phyloP scores from a whole-genome alignment of 2,113 vertebrate genomes.

The Neoarius graeffei region DNA sequence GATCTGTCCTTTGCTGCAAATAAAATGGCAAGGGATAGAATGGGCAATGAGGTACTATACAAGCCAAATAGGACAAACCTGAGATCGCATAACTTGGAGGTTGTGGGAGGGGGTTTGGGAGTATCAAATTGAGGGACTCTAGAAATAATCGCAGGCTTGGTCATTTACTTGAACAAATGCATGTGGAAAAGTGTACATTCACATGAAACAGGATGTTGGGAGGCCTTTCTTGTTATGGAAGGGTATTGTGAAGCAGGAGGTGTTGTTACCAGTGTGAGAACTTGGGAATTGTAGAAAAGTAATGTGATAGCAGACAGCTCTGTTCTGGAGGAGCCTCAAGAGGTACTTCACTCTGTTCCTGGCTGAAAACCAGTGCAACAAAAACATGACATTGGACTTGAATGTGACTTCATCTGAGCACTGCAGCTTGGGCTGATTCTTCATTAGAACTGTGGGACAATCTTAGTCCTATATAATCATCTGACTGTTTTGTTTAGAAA shows the following conservation, averaged over 20 bases:
- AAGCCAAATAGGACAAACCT: conserved; percentile 29
- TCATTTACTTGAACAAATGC: conserved; percentile 12
- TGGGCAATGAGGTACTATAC: conserved; percentile 26
- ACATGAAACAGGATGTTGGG: not conserved
- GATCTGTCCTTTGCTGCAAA: conserved; percentile 25
- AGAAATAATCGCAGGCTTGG: not conserved
- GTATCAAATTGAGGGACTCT: not conserved
- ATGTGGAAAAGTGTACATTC: conserved; percentile 3
- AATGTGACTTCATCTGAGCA: not conserved
- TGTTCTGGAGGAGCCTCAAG: conserved; percentile 25
- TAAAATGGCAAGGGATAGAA: conserved; percentile 34
- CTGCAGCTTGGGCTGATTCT: not conserved
- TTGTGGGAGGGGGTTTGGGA: not conserved
- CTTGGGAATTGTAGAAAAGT: conserved; percentile 29
- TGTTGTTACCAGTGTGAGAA: conserved; percentile 51
- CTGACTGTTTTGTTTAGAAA: not conserved
- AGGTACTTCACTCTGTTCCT: conserved; percentile 5
- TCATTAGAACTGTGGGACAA: not conserved
- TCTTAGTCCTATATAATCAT: not conserved
- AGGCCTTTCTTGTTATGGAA: not conserved
- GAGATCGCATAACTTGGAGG: conserved; percentile 20
- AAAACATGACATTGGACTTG: conserved; percentile 5
- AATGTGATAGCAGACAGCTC: conserved; percentile 40
- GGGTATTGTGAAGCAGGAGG: conserved; percentile 35
- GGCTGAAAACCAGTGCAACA: not conserved